Evolutionary conservation across 2,797 vertebrate genomes (phyloP).

Genomic region (Poecilia velifera): DNA sequence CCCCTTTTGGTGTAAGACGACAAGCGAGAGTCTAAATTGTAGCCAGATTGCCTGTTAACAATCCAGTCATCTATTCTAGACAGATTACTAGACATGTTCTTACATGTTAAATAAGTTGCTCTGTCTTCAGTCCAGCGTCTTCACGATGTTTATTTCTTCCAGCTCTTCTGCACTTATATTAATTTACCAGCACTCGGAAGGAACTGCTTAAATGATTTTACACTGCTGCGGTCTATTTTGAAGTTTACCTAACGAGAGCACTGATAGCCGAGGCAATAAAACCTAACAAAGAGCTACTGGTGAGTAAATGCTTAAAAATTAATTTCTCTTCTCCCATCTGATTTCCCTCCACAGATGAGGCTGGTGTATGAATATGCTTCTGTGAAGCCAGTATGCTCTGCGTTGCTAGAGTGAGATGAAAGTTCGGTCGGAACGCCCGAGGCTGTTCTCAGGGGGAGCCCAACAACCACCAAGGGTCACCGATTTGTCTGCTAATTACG

Average conservation of each 20-base stretch:
- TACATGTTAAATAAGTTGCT: background rate
- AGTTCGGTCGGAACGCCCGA: constrained; percentile 44
- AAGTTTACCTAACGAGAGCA: background rate
- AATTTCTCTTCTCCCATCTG: background rate
- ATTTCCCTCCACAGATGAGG: background rate
- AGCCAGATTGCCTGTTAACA: background rate
- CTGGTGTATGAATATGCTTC: background rate
- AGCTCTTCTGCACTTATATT: background rate
- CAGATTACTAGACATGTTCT: background rate
- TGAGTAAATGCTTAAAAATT: background rate
- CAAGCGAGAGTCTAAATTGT: background rate
- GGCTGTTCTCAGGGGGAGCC: constrained; percentile 48
- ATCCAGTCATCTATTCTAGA: background rate
- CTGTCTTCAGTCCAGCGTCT: background rate
- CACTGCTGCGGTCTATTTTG: background rate
- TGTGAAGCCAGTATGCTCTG: constrained; percentile 18
- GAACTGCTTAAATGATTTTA: background rate
- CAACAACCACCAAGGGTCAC: constrained; percentile 55
- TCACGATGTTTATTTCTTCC: background rate
- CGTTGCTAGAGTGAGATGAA: constrained; percentile 36
- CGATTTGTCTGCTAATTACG: constrained; percentile 69
- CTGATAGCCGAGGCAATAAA: background rate
- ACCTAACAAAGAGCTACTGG: background rate
- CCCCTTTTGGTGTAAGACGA: background rate
- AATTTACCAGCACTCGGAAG: background rate